phyloP scores from a whole-genome alignment of 2,113 vertebrate genomes.

The Malurus melanocephalus region DNA sequence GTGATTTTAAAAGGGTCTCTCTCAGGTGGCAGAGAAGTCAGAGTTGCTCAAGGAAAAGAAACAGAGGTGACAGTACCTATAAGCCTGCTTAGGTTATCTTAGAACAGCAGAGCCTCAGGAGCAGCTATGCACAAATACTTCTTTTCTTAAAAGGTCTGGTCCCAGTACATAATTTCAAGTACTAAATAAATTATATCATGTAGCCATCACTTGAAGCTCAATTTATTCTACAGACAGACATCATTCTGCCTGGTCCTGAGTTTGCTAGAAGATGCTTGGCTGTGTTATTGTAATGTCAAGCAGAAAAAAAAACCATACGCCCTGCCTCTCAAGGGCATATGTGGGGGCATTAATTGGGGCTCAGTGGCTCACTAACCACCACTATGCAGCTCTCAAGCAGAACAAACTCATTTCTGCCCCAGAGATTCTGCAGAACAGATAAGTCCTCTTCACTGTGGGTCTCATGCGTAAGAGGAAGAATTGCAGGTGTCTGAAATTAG shows the following conservation, averaged over 20 bases:
- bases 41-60: background rate
- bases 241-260: background rate
- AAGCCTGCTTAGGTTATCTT: background rate
- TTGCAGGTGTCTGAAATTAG: background rate
- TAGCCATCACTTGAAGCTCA: background rate
- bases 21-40: background rate
- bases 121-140: background rate
- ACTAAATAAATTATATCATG: background rate
- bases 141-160: background rate
- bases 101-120: background rate
- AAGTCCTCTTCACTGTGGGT: background rate
- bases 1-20: background rate
- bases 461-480: background rate
- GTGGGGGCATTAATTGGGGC: background rate
- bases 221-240: background rate
- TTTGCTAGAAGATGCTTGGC: background rate
- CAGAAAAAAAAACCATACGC: background rate
- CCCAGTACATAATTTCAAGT: background rate
- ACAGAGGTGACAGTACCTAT: background rate
- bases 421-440: background rate
- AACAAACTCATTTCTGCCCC: background rate
- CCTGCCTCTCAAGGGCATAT: background rate
- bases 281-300: background rate
- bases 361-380: background rate
- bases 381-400: background rate